Evolutionary conservation across 1,140 invertebrate species (phyloP).

Genomic region (Drosophila sp.): DNA sequence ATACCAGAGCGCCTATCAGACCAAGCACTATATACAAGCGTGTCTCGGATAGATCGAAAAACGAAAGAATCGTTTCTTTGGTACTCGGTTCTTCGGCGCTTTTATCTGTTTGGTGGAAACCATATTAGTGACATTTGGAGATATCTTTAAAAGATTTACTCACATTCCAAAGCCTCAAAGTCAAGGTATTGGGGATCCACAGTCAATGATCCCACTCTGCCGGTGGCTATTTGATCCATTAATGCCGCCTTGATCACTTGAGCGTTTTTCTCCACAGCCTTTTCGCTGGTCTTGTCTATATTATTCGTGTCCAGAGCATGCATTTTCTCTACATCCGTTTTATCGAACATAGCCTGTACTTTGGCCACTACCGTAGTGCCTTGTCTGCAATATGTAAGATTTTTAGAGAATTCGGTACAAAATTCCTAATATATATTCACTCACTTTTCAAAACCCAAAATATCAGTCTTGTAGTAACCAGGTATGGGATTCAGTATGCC

Average conservation of each 20-base stretch:
- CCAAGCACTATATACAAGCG: slow-evolving; percentile 93
- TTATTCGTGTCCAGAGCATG: slow-evolving; percentile 82
- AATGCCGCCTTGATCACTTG: slow-evolving; percentile 85
- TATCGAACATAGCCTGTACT: slow-evolving; percentile 88
- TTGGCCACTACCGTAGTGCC: slow-evolving; percentile 86
- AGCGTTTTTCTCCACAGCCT: slow-evolving; percentile 80
- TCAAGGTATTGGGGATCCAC: slow-evolving; percentile 91
- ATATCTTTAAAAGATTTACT: slow-evolving; percentile 41
- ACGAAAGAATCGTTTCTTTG: slow-evolving; percentile 82
- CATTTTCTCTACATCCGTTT: slow-evolving; percentile 86
- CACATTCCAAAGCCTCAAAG: slow-evolving; percentile 87
- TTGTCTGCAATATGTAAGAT: slow-evolving; percentile 81
- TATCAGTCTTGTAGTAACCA: slow-evolving; percentile 88
- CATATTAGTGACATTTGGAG: no score
- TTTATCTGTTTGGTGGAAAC: slow-evolving; percentile 51
- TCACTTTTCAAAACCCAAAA: slow-evolving; percentile 90
- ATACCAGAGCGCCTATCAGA: slow-evolving; percentile 90
- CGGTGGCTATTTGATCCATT: slow-evolving; percentile 87
- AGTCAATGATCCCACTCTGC: slow-evolving; percentile 89
- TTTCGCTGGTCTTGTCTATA: slow-evolving; percentile 69
- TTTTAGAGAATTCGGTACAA: background rate
- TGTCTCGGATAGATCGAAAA: slow-evolving; percentile 86
- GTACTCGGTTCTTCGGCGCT: slow-evolving; percentile 49
- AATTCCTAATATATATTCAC: slow-evolving; percentile 54
- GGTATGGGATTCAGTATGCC: slow-evolving; percentile 86